Evolutionary conservation across 2,113 vertebrate species (phyloP).

Genomic region (Grammomys surdaster): DNA sequence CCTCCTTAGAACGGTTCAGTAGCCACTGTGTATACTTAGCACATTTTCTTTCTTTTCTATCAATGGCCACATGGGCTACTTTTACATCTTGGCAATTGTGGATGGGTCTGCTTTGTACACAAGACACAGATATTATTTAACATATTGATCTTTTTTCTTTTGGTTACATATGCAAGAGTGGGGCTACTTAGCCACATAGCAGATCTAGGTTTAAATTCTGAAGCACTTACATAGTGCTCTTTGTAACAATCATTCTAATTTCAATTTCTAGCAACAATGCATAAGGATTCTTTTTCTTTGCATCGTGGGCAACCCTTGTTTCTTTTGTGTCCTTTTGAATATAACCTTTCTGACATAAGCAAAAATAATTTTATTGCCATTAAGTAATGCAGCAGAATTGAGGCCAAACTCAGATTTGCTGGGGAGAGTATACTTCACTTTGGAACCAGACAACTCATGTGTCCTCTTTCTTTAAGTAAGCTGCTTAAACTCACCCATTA

Average conservation of each 20-base stretch:
- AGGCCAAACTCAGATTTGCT: not conserved
- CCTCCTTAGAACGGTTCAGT: not conserved
- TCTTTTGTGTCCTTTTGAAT: not conserved
- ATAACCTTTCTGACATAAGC: not conserved
- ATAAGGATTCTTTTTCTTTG: not conserved
- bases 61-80: not conserved
- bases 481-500: not conserved
- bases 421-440: not conserved
- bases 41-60: not conserved
- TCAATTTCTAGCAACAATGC: not conserved
- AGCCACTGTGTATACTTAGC: no score
- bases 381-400: not conserved
- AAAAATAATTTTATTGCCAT: not conserved
- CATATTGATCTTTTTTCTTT: not conserved
- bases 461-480: not conserved
- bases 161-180: no score
- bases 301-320: not conserved
- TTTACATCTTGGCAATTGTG: not conserved
- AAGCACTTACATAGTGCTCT: not conserved
- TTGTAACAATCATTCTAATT: not conserved
- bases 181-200: not conserved
- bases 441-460: no score
- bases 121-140: not conserved
- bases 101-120: not conserved
- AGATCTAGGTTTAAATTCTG: not conserved